phyloP scores from a whole-genome alignment of 2,888 invertebrate species.

The Mantis religiosa region DNA sequence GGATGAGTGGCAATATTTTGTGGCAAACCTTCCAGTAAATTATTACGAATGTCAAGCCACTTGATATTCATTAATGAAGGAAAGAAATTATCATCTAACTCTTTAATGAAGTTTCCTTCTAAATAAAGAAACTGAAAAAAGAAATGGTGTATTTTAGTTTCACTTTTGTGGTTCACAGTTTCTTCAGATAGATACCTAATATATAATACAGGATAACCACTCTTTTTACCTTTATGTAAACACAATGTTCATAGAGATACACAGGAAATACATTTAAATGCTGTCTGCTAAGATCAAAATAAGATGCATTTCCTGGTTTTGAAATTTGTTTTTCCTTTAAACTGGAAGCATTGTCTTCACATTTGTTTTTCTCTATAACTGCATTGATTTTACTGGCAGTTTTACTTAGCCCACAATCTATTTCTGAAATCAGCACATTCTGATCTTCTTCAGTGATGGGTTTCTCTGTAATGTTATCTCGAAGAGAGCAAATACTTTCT shows the following conservation, averaged over 20 bases:
- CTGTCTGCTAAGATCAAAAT: not conserved
- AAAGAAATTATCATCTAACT: slow-evolving; percentile 58
- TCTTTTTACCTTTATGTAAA: not conserved
- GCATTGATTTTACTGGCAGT: not conserved
- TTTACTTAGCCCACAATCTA: not conserved
- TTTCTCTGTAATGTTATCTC: not conserved
- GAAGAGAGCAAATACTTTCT: not conserved
- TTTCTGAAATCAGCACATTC: not conserved
- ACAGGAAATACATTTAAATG: not conserved
- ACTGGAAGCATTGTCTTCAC: not conserved
- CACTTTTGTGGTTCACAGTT: not conserved
- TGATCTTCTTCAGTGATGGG: not conserved
- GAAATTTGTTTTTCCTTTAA: not conserved
- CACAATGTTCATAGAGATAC: not conserved
- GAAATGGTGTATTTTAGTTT: not conserved
- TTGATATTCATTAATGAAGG: slow-evolving; percentile 51
- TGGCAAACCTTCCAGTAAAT: slow-evolving; percentile 54
- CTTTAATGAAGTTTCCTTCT: slow-evolving; percentile 52
- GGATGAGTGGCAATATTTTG: slow-evolving; percentile 54
- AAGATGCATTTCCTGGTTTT: not conserved
- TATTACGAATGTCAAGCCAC: slow-evolving; percentile 64
- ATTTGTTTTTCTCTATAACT: not conserved
- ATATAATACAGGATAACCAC: not conserved
- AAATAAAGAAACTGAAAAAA: slow-evolving; percentile 44
- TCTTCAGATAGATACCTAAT: not conserved